phyloP scores from a whole-genome alignment of 37 sponge, comb jelly and placozoan species.

The Agelas oroides region DNA sequence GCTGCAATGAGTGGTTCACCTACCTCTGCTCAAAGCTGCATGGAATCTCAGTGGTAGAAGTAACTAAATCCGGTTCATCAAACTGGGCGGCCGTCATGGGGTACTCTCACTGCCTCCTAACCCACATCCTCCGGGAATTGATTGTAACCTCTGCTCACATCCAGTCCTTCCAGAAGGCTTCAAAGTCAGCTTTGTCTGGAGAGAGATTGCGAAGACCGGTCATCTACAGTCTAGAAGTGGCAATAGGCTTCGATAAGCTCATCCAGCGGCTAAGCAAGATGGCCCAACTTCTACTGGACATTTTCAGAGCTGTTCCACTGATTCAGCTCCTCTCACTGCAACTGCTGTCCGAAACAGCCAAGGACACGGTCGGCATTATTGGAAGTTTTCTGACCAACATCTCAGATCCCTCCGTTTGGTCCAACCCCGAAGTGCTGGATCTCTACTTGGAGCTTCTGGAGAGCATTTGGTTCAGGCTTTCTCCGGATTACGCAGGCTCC shows the following conservation, averaged over 20 bases:
- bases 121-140: conserved; percentile 20
- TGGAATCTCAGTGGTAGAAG: conserved; percentile 7
- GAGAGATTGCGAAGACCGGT: neutral
- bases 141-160: conserved; percentile 22
- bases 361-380: conserved; percentile 51
- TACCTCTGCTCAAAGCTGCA: conserved; percentile 75
- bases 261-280: conserved; percentile 53
- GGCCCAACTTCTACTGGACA: conserved; percentile 47
- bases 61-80: neutral
- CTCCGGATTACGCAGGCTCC: conserved; percentile 43
- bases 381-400: conserved; percentile 58
- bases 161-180: conserved; percentile 22
- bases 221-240: conserved; percentile 28
- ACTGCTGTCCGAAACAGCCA: conserved; percentile 60
- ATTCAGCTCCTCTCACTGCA: conserved; percentile 77
- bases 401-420: conserved; percentile 22
- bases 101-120: conserved; percentile 17
- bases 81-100: conserved; percentile 39
- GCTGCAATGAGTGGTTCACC: conserved; percentile 67
- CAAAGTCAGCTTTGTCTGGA: conserved; percentile 26
- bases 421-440: conserved; percentile 62
- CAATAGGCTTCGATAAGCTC: conserved; percentile 45
- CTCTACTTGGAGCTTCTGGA: conserved; percentile 70
- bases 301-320: conserved; percentile 53
- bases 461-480: conserved; percentile 63